Percentiles rank a stretch among this genome's conserved stretches.
Conservation (phyloP, 1,140 invertebrate species). For the Pseudachorutes palmiensis region DNA sequence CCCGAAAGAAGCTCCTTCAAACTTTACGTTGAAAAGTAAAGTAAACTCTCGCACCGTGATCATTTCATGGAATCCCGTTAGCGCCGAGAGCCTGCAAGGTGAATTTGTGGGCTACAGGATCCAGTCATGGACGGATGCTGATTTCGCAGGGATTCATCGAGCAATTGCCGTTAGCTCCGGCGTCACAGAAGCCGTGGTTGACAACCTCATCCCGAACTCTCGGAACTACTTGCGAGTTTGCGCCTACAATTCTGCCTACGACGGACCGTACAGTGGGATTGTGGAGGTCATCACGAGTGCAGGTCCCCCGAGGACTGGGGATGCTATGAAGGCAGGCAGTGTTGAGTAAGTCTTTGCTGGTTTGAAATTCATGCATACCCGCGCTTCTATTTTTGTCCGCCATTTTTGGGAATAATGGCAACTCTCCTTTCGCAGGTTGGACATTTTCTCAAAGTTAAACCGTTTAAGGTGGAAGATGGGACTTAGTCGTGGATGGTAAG, state of each 20-base stretch:
- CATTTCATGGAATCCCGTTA: slow-evolving; percentile 72
- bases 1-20: slow-evolving; percentile 68
- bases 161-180: slow-evolving; percentile 71
- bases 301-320: slow-evolving; percentile 79
- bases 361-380: too few species aligned
- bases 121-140: slow-evolving; percentile 79
- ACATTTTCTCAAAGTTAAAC: too few species aligned
- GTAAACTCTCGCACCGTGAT: slow-evolving; percentile 64
- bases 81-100: slow-evolving; percentile 64
- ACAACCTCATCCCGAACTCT: slow-evolving; percentile 78
- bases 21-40: slow-evolving; percentile 70
- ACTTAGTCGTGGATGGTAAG: too few species aligned
- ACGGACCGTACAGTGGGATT: slow-evolving; percentile 77
- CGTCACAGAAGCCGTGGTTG: slow-evolving; percentile 61
- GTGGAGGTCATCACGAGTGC: slow-evolving; percentile 81
- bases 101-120: slow-evolving; percentile 94
- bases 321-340: too few species aligned
- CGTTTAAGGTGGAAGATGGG: too few species aligned
- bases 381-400: too few species aligned
- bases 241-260: slow-evolving; percentile 80
- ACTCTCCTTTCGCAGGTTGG: too few species aligned
- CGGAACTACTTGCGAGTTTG: slow-evolving; percentile 82
- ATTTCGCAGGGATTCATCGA: slow-evolving; percentile 59
- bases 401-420: too few species aligned
- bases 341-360: too few species aligned